A percentile compares a stretch with the other conserved stretches of the same genome.
phyloP scores from a whole-genome alignment of 2,113 vertebrate species.

The Turnix velox region DNA sequence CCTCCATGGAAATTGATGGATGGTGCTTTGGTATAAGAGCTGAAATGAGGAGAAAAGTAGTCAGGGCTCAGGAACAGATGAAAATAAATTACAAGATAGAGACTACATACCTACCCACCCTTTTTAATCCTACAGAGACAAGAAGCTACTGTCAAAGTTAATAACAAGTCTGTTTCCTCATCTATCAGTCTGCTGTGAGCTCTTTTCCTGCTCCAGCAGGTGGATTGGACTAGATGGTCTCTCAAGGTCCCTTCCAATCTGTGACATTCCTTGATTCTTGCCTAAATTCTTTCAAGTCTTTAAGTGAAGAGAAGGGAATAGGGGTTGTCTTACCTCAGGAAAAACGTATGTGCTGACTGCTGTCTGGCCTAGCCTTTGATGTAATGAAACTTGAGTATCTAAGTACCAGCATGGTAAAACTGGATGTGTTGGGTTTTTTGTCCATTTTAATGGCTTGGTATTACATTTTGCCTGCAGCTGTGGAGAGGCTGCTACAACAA shows the following conservation, averaged over 20 bases:
- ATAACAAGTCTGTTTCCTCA: conserved; percentile 37
- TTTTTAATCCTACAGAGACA: not conserved
- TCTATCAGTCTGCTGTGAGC: not conserved
- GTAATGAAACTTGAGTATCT: conserved; percentile 43
- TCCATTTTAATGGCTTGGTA: conserved; percentile 3
- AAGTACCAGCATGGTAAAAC: not conserved
- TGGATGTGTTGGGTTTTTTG: not conserved
- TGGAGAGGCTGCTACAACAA: not conserved
- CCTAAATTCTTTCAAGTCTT: not conserved
- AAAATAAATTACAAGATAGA: no score
- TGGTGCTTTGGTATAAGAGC: not conserved
- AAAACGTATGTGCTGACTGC: conserved; percentile 26
- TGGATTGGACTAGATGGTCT: no score
- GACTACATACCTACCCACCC: not conserved
- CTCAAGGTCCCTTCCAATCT: no score
- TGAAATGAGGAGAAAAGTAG: conserved; percentile 26
- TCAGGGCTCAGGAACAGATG: conserved; percentile 8
- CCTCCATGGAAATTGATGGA: not conserved
- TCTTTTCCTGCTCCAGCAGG: no score
- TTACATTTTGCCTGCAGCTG: not conserved
- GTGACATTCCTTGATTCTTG: no score
- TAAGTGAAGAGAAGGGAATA: not conserved
- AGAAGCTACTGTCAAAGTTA: conserved; percentile 47
- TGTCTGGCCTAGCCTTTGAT: conserved; percentile 28
- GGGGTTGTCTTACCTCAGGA: conserved; percentile 33